These are phyloP conservation scores for Habropoda laboriosa DNA, from an alignment of 1,140 invertebrate species.

Conservation along the genomic window DNA sequence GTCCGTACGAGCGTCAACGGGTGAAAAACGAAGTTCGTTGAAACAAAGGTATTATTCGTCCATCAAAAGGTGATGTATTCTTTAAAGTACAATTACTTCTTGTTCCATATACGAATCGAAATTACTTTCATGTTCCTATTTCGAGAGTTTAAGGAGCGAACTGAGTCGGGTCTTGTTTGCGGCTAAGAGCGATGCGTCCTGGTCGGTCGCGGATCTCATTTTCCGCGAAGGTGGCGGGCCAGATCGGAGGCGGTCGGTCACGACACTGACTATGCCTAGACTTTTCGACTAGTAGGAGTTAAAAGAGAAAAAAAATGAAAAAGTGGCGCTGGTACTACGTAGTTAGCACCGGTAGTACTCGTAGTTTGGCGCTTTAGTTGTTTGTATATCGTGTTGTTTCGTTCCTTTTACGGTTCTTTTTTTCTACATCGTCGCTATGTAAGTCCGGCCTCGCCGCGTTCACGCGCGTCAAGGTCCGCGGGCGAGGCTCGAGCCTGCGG, in stretches of 20 bases:
- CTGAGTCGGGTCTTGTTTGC: constrained; percentile 21
- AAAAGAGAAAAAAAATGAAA: constrained; percentile 38
- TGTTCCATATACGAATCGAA: constrained; percentile 56
- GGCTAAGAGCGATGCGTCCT: constrained; percentile 45
- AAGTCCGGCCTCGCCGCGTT: constrained; percentile 68
- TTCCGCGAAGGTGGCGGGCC: constrained; percentile 49
- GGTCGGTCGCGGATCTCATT: constrained; percentile 51
- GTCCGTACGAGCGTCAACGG: constrained; percentile 3
- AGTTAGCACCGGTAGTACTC: constrained; percentile 75
- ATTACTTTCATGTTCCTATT: constrained; percentile 60
- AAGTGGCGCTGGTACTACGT: constrained; percentile 77
- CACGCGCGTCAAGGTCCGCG: background rate
- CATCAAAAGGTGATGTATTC: constrained; percentile 58
- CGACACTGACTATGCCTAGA: constrained; percentile 72
- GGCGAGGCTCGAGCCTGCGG: background rate
- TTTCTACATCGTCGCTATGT: constrained; percentile 75
- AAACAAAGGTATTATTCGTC: constrained; percentile 46
- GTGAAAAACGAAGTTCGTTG: constrained; percentile 27
- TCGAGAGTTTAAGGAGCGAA: constrained; percentile 43
- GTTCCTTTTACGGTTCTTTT: constrained; percentile 46
- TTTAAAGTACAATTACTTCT: constrained; percentile 59
- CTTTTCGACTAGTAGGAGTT: constrained; percentile 73
- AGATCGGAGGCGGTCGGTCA: constrained; percentile 44
- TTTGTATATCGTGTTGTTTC: constrained; percentile 74
- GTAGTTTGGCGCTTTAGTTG: constrained; percentile 79